These are phyloP conservation scores for Pitta sordida DNA, from an alignment of 2,113 vertebrate species.

Conservation along the genomic window DNA sequence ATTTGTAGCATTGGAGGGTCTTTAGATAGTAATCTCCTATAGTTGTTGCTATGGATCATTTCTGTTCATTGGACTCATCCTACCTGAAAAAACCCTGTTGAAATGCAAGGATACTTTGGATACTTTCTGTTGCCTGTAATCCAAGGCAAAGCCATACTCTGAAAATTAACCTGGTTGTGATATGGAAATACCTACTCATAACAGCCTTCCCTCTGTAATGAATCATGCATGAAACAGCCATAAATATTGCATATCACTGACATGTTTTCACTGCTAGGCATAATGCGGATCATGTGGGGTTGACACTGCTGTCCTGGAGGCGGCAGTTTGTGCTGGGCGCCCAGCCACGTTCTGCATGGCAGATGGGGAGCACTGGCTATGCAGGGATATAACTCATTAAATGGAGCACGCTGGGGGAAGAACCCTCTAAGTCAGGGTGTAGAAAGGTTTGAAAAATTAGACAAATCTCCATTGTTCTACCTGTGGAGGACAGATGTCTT, in stretches of 20 bases:
- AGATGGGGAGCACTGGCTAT: fast-evolving
- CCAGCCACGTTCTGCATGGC: neutral
- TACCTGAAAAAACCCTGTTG: neutral
- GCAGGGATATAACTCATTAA: neutral
- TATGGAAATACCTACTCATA: neutral
- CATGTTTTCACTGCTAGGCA: neutral
- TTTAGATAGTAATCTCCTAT: neutral
- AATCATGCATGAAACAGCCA: neutral
- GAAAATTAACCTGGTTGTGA: neutral
- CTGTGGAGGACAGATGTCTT: neutral
- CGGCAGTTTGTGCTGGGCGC: neutral
- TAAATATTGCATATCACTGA: neutral
- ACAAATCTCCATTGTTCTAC: neutral
- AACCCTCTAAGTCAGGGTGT: neutral
- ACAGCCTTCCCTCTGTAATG: neutral
- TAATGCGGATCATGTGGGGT: fast-evolving
- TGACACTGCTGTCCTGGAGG: neutral
- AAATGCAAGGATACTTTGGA: neutral
- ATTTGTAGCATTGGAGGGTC: neutral
- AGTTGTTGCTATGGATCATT: neutral
- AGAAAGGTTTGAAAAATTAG: neutral
- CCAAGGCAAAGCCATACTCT: neutral
- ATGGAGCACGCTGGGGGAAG: neutral
- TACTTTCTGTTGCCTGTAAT: neutral
- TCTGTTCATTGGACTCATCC: neutral